A percentile compares a stretch with the other conserved stretches of the same genome.
These are phyloP conservation scores for Dorcus parallelipipedus DNA, from an alignment of 2,888 invertebrate genomes.

Conservation along the genomic window DNA sequence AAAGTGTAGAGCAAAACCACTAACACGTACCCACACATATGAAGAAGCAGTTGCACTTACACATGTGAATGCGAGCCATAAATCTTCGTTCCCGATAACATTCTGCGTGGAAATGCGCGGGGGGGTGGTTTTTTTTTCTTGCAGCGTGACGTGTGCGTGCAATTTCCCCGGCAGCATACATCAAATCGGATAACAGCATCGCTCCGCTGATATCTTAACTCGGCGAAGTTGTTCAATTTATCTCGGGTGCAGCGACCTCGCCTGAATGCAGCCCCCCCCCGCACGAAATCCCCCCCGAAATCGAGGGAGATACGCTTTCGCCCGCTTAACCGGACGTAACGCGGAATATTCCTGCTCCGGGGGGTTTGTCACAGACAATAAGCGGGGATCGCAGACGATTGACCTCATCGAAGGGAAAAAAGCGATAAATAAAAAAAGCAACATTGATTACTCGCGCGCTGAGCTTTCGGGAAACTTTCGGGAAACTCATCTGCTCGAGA, in stretches of 20 bases:
- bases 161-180: background rate
- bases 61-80: too few relatives aligned
- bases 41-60: too few relatives aligned
- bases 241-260: conserved; percentile 2
- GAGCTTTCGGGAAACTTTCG: background rate
- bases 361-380: background rate
- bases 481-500: conserved; percentile 1
- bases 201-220: background rate
- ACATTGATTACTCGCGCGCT: background rate
- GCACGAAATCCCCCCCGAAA: background rate
- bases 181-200: background rate
- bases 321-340: conserved; percentile 13
- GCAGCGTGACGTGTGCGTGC: background rate
- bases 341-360: conserved; percentile 9
- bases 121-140: background rate
- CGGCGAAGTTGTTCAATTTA: conserved; percentile 1
- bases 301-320: conserved; percentile 10
- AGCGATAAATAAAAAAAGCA: background rate
- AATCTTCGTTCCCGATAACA: too few relatives aligned
- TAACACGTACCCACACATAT: too few relatives aligned
- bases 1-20: too few relatives aligned
- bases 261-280: conserved; percentile 8
- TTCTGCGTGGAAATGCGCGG: too few relatives aligned
- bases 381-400: background rate
- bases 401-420: background rate